Base-by-base conservation (phyloP, 1,140 invertebrate genomes). In the Dryas iulia region DNA sequence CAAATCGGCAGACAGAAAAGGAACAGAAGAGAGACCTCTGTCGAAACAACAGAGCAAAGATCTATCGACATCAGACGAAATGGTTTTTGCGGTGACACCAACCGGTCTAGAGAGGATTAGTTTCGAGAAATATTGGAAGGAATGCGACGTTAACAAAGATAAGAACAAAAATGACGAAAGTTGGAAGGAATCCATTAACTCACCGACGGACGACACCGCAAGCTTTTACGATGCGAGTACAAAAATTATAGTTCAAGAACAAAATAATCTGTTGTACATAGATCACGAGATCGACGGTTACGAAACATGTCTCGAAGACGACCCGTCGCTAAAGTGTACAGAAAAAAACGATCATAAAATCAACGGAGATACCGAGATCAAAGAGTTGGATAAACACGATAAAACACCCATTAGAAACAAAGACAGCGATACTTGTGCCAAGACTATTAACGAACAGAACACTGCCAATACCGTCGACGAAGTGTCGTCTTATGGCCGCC, bases 271-370 rank as follows among this genome's bases (percentile, higher is more conserved):
- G 30, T 58, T 90, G 39, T 92, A 82, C 47, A 92, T 92, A 24
- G 92, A 92, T 71, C 92, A 92, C 73, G 91, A 92, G 66, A 83
- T 92, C 59, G 91, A 92, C 26, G 91, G 90, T 53, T 92, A 92
- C 73, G 91, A 92, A 81, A 92, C 91, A 26, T 92, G 91, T 69
- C 73, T 92, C 28, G 91, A 92, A 71, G 91, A 92, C 54, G 89
- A 92, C 65, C 87, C 87, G 10, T 77, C 77, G 39, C 72, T 80
- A 24, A 92, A 86, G 78, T 84, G 82, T 77, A 59, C 75, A 26
- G 74, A 81, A 73, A 90, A 84, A 77, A 89, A 87, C 72, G 81
- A 71, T 71, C 83, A 82, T 91, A 91, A 87, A 85, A 84, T 82
- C 26, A 90, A 86, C 77, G 83, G 80, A 12, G 77, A 85, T 78